These are phyloP conservation scores for Dendroctonus valens DNA, from an alignment of 1,140 invertebrate species.

Conservation along the genomic window DNA sequence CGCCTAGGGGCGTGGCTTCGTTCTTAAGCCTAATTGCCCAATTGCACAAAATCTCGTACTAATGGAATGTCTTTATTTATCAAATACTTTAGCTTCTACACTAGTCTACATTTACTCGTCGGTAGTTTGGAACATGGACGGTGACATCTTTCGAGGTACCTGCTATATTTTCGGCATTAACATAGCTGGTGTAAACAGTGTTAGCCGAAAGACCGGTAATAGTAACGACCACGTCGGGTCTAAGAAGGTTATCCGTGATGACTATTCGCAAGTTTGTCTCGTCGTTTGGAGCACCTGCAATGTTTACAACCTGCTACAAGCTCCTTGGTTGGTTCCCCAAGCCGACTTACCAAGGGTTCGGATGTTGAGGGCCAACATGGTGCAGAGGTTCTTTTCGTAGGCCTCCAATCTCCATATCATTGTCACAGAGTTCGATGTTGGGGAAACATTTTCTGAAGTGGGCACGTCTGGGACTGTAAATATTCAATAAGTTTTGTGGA, in stretches of 20 bases:
- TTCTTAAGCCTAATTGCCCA: too few species aligned
- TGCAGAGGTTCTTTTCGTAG: conserved; percentile 8
- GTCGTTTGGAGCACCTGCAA: not conserved
- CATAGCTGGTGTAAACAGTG: conserved; percentile 8
- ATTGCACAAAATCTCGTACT: too few species aligned
- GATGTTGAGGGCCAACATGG: not conserved
- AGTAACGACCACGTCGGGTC: not conserved
- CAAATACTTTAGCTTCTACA: too few species aligned
- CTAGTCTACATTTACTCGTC: not conserved
- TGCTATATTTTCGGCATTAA: not conserved
- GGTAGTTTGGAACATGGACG: conserved; percentile 2
- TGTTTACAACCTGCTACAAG: not conserved
- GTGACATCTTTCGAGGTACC: conserved; percentile 14
- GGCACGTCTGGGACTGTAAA: conserved; percentile 6
- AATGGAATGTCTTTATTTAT: too few species aligned
- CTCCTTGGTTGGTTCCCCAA: not conserved
- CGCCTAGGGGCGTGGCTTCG: too few species aligned
- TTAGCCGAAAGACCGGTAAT: conserved; percentile 1
- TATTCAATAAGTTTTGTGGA: not conserved
- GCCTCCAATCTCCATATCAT: conserved; percentile 6
- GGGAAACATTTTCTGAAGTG: not conserved
- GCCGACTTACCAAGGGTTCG: not conserved
- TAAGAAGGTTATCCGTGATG: not conserved
- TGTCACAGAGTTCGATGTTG: not conserved
- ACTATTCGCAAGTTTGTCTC: not conserved